These are phyloP conservation scores for Brachystomella parvula DNA, from an alignment of 1,140 invertebrate genomes.

Conservation along the genomic window DNA sequence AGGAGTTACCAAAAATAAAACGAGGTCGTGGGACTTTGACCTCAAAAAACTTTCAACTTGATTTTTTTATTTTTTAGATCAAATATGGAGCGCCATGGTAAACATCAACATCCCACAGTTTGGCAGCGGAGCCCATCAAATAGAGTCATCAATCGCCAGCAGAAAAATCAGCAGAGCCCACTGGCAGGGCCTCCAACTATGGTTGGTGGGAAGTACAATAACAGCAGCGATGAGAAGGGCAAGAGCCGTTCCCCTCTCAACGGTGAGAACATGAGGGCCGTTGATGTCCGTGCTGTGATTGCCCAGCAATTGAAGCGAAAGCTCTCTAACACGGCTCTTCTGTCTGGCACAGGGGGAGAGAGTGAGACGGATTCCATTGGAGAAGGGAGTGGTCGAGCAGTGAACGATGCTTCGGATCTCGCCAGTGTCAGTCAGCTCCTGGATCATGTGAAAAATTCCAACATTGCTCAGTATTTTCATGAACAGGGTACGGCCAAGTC, in stretches of 20 bases:
- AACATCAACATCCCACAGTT: slow-evolving; percentile 81
- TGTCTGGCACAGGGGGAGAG: slow-evolving; percentile 18
- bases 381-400: slow-evolving; percentile 16
- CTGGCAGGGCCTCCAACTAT: slow-evolving; percentile 32
- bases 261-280: neutral
- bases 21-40: neutral
- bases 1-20: too few relatives aligned
- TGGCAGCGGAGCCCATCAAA: slow-evolving; percentile 49
- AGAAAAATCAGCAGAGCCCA: slow-evolving; percentile 35
- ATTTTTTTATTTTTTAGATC: slow-evolving; percentile 45
- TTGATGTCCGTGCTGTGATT: slow-evolving; percentile 66
- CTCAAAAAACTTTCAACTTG: neutral
- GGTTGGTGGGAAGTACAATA: slow-evolving; percentile 27
- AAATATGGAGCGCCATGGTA: slow-evolving; percentile 88
- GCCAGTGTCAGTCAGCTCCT: slow-evolving; percentile 66
- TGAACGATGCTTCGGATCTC: slow-evolving; percentile 49
- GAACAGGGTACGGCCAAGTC: slow-evolving; percentile 27
- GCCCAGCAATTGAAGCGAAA: slow-evolving; percentile 63
- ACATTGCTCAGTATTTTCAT: slow-evolving; percentile 51
- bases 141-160: slow-evolving; percentile 51
- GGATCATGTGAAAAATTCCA: slow-evolving; percentile 66
- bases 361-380: slow-evolving; percentile 39
- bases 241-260: slow-evolving; percentile 48
- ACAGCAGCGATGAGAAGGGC: slow-evolving; percentile 1
- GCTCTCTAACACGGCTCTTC: slow-evolving; percentile 39